These are phyloP conservation scores for Pitangus sulphuratus DNA, from an alignment of 2,797 vertebrate genomes.

Conservation along the genomic window DNA sequence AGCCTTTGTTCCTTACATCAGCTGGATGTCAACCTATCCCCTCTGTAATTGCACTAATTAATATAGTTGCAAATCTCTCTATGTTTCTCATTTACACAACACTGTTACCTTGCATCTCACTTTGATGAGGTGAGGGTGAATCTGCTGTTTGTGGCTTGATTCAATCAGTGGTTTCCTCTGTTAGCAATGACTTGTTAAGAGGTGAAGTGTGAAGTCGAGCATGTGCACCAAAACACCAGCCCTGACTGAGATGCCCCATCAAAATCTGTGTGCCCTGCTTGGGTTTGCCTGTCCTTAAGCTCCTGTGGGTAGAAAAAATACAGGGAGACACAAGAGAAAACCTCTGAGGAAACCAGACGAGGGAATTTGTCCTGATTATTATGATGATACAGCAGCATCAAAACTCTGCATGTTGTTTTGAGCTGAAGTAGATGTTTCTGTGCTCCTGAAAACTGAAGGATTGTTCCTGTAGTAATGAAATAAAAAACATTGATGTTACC, in stretches of 20 bases:
- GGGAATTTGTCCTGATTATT: background rate
- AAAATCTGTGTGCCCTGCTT: background rate
- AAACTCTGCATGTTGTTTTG: background rate
- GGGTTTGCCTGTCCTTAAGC: background rate
- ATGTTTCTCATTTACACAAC: background rate
- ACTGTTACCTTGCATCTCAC: background rate
- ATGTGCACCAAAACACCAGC: background rate
- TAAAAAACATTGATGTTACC: background rate
- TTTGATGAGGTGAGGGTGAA: background rate
- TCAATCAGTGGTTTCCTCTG: background rate
- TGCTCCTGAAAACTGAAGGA: background rate
- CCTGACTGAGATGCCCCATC: background rate
- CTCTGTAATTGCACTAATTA: background rate
- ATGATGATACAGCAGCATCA: background rate
- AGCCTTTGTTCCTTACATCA: background rate
- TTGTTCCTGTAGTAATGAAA: background rate
- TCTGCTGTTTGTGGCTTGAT: background rate
- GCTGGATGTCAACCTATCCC: background rate
- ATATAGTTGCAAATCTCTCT: background rate
- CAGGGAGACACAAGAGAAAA: background rate
- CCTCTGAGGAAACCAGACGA: background rate
- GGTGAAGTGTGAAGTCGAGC: background rate
- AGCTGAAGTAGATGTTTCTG: background rate
- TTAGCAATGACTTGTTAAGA: background rate
- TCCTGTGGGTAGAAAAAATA: background rate